These are phyloP conservation scores for Ectemnius lituratus DNA, from an alignment of 2,888 invertebrate genomes.

Conservation along the genomic window DNA sequence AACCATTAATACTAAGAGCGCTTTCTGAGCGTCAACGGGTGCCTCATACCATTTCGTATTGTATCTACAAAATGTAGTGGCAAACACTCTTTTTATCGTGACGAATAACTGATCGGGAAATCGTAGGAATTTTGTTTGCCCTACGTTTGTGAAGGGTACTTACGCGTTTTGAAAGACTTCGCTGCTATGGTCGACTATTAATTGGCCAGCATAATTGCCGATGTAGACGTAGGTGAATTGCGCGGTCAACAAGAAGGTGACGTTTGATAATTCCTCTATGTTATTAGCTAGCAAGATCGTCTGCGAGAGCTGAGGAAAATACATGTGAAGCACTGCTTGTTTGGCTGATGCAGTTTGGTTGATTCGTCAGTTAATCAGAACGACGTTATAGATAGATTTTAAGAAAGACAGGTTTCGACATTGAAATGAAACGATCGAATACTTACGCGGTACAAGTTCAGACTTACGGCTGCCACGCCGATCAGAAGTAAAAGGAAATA, in stretches of 20 bases:
- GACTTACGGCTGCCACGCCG: not conserved
- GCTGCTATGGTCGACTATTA: constrained; percentile 5
- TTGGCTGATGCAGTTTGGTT: too few relatives aligned
- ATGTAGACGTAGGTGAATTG: constrained; percentile 10
- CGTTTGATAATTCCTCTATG: constrained; percentile 4
- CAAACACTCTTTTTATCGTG: not conserved
- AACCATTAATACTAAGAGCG: constrained; percentile 9
- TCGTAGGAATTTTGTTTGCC: not conserved
- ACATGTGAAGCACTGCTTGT: too few relatives aligned
- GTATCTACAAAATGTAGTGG: constrained; percentile 1
- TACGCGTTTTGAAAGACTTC: constrained; percentile 9
- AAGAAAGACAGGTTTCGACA: too few relatives aligned
- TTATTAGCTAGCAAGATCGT: not conserved
- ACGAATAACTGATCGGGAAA: not conserved
- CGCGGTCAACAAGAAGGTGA: not conserved
- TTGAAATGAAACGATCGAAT: not conserved
- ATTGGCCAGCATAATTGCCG: constrained; percentile 10
- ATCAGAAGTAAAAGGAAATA: constrained; percentile 11
- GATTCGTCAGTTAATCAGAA: not conserved
- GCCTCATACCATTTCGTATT: constrained; percentile 17
- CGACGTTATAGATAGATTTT: too few relatives aligned
- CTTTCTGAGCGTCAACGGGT: constrained; percentile 11
- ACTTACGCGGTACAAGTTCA: constrained; percentile 9
- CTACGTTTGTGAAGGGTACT: not conserved
- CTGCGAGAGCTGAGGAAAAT: constrained; percentile 10